Conservation (phyloP, 2,113 vertebrate genomes). For the Gallinago paraguaiae region DNA sequence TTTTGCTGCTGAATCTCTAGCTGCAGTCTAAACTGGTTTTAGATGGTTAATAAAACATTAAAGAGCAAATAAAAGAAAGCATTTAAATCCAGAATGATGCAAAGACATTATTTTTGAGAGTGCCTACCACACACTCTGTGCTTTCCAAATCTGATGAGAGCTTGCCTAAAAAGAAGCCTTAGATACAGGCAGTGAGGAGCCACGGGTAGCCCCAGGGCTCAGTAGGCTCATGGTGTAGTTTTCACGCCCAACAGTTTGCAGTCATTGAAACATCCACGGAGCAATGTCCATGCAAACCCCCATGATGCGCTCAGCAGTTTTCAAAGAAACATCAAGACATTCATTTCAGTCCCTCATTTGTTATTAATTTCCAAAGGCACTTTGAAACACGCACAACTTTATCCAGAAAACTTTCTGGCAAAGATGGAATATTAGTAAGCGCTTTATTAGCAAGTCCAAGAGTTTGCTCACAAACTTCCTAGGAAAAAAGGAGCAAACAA, state of each 20-base stretch:
- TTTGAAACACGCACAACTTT: background rate
- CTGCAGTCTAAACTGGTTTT: slow-evolving; percentile 3
- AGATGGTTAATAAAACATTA: slow-evolving; percentile 15
- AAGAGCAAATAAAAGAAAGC: background rate
- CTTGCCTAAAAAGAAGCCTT: background rate
- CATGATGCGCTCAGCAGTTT: background rate
- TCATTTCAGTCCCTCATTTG: background rate
- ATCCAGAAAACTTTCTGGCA: background rate
- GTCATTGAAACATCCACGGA: background rate
- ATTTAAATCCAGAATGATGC: background rate
- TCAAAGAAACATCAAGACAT: background rate
- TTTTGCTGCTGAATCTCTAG: slow-evolving; percentile 18
- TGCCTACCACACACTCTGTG: accelerated
- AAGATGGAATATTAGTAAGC: background rate
- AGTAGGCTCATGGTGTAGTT: background rate
- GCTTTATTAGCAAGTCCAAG: background rate
- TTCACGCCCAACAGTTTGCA: background rate
- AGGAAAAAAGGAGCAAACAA: background rate
- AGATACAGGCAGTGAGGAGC: background rate
- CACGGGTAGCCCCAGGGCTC: background rate
- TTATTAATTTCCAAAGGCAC: background rate
- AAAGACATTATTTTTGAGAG: background rate
- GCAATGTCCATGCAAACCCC: background rate
- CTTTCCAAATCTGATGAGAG: background rate
- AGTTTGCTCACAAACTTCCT: background rate